Base-by-base conservation (phyloP, 1,140 invertebrate genomes). In the Catajapyx aquilonaris region DNA sequence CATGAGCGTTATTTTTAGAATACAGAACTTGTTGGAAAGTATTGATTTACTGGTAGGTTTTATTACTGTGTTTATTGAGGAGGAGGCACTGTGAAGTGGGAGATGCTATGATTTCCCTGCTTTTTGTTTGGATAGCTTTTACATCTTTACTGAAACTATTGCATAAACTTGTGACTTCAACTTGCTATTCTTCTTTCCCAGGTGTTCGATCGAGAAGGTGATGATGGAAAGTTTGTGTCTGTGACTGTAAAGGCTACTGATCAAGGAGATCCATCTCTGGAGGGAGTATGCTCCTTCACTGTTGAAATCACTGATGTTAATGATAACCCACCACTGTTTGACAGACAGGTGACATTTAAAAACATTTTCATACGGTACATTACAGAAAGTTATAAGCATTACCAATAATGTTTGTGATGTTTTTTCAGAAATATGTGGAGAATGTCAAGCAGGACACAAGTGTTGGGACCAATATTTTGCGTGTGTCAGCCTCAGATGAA, bases 371-470 rank as follows among this genome's bases (percentile, higher is more conserved):
- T 28, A 28, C 13, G 7, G 23, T 28, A 28, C 7, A 34, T 11
- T 13, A 13, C 10, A 17, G 18, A 3, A 34, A 15, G 33, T 13
- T 13, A 1, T 34, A 16, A 13, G 18, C 11, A 11, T 13, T 13
- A 13, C 10, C 13, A 2, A 11, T 2, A 17, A 34, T 13, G n/a
- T 20, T 20, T 7, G 11, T 37, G 5, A 16, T 31, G 18, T 43
- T 38, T 44, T 62, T 64, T 21, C 58, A 87, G 81, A 87, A 87
- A 83, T 93, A 91, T 59, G 77, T 87, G 42, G 87, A 93, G 57
- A 90, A 91, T 60, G 85, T 93, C 9, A 91, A 91, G 60, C 87
- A 93, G 67, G 87, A 93, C 53, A 87, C 86, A 17, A 88, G 83
- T 57, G 86, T 88, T 45, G 86, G 86, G 30, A 90, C 84, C 20